Base-by-base conservation (phyloP, 2,888 invertebrate genomes). In the Eugnorisma glareosa region DNA sequence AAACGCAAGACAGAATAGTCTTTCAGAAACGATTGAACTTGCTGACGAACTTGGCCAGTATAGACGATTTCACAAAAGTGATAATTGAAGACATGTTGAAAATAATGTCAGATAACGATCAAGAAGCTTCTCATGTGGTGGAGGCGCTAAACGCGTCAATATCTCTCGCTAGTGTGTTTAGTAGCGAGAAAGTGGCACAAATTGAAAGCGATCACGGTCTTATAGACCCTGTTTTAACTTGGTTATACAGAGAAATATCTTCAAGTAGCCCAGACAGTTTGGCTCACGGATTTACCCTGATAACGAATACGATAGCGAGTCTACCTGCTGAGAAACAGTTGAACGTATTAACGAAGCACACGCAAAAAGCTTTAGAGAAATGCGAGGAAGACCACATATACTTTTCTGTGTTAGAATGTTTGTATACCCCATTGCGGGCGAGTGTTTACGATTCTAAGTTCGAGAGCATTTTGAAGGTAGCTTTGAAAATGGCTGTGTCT, bases 351-450 rank as follows among this genome's bases (percentile, higher is more conserved):
- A 63, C 88, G 0, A 93, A 90, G 75, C 93, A 97, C 66, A 92
- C 94, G 10, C 63, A 85, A 4, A 75, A 79, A n/a, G 87, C 97
- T 45, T 81, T 95, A 82, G 89, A 92, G 0, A 91, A 92, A 74
- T 93, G 94, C 82, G 87, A 90, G 24, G 89, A 77, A 1, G 91
- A 95, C 45, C 92, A 94, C 37, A 73, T 85, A 4, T 93, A 94
- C 82, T 94, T 97, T 74, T 86, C 96, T 28, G 85, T 97, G 6
- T 82, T 97, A 67, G 97, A 97, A 90, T 97, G 97, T 85, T 88
- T 97, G 73, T 95, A 97, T 73, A 94, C 94, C 77, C 95, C 97
- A 1, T 85, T 97, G 37, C 94, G 94, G 68, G 93, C 92, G 84
- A 94, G 92, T 76, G 90, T 97, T 3, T 89, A 94, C 73, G 90